phyloP scores from a whole-genome alignment of 2,113 vertebrate genomes.

The Oncorhynchus gorbuscha region DNA sequence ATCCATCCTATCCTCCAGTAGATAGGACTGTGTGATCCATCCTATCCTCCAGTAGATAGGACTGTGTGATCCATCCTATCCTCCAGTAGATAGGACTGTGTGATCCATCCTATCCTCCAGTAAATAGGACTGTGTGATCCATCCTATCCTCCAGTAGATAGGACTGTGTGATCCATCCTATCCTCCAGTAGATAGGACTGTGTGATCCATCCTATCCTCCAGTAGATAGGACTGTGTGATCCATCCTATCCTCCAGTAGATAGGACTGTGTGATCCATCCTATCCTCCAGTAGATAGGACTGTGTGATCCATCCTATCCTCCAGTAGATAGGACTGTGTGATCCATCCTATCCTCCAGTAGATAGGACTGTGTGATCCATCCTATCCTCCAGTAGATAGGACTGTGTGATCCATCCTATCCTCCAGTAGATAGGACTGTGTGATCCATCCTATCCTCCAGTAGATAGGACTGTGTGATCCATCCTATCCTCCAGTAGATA shows the following conservation, averaged over 20 bases:
- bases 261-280: too few relatives aligned
- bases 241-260: slow-evolving; percentile 7
- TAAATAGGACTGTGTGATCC: neutral
- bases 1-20: slow-evolving; percentile 8
- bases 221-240: neutral
- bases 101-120: neutral
- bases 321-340: neutral
- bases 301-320: neutral
- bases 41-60: too few relatives aligned
- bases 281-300: too few relatives aligned
- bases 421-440: neutral
- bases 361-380: neutral
- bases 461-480: too few relatives aligned
- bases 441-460: too few relatives aligned
- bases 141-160: slow-evolving; percentile 4
- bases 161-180: neutral
- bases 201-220: slow-evolving; percentile 4
- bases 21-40: too few relatives aligned
- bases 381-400: neutral
- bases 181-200: slow-evolving; percentile 1
- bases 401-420: neutral
- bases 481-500: neutral
- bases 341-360: neutral
- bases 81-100: neutral
- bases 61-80: neutral